Evolutionary conservation across 2,113 vertebrate genomes (phyloP), one percentile per base, ranked within the genome.

Genomic region (Phaetusa simplex): DNA sequence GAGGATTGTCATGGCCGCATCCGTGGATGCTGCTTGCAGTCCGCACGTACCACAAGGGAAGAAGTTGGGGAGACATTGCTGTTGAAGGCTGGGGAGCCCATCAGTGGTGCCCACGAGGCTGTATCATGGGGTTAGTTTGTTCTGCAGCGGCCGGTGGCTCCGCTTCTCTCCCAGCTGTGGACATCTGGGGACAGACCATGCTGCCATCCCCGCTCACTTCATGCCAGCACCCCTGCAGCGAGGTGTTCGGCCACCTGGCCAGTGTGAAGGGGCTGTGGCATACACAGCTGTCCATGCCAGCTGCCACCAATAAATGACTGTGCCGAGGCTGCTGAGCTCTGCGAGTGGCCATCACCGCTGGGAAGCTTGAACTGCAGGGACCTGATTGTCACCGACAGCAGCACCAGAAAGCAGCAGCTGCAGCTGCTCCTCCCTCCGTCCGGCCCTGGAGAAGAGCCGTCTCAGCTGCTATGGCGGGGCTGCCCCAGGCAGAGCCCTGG

Each of bases 221-320:
- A 1, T 49, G 26, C 56, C 0, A 3, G 50, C 22, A 78, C n/a
- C 34, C 11, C 17, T 30, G 38, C 1, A 4, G 38, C 1, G 1
- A 40, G 27, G 52, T 8, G 26, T 73, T 66, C 0, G 1, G 36
- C 50, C 2, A 0, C 36, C 18, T 23, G 27, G 36, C 66, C 1
- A 0, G 53, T 27, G 62, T 1, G 3, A 69, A 82, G 62, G 55
- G 53, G 14, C 82, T n/a, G 34, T 5, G 19, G 29, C 29, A 8
- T 8, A 14, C 1, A 2, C 2, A 8, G 34, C 40, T 30, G 24
- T 4, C 64, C 1, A 4, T 15, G 20, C 30, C 76, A 45, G 52
- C 56, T 16, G 0, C 56, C 42, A 20, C 50, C 6, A 4, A 38
- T 13, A 12, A 38, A 9, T 65, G 40, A 32, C 70, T 7, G 3